Base-by-base conservation (phyloP, 2,888 invertebrate genomes). In the Volucella bombylans region DNA sequence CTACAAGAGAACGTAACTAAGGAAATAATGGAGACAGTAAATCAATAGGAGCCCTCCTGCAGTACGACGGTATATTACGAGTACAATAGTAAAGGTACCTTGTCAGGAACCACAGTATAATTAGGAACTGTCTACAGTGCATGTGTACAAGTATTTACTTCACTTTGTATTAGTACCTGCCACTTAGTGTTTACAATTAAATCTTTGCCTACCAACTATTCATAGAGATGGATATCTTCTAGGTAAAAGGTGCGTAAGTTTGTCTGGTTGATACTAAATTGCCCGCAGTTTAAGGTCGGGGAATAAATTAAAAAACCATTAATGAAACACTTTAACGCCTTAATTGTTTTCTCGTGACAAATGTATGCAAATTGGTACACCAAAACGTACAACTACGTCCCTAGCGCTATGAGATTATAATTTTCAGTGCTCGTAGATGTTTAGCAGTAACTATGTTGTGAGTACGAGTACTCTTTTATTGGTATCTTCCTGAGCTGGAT, bases 251-350 rank as follows among this genome's bases (percentile, higher is more conserved):
- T 12, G 39, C 8, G 45, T 14, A 38, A 55, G 31, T 18, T 39
- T 11, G 50, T 31, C 12, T 39, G 41, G 15, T 39, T 45, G 62
- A 8, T 23, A 73, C 39, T 23, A 55, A 73, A 55, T 64, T 73
- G 45, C 54, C 39, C 64, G 18, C 64, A 47, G 38, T 52, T 43
- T 49, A 23, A 4, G 45, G 61, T 64, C 11, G n/a, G 39, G n/a
- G 64, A 47, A 41, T 55, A 64, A 54, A 73, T 73, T 64, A 23
- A 41, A 47, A 47, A 64, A 64, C 55, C 45, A 73, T 49, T 64
- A 62, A 54, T 41, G 45, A 64, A 64, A 52, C 62, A 54, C 45
- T 62, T 62, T 72, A 45, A 55, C 54, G 15, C n/a, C 41, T 54
- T 62, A 62, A 72, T 72, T 45, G 52, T 45, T 45, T 62, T 62